Evolutionary conservation across 2,797 vertebrate genomes (phyloP), one percentile per base, ranked within the genome.

Genomic region (Paratrypauchen microcephalus): DNA sequence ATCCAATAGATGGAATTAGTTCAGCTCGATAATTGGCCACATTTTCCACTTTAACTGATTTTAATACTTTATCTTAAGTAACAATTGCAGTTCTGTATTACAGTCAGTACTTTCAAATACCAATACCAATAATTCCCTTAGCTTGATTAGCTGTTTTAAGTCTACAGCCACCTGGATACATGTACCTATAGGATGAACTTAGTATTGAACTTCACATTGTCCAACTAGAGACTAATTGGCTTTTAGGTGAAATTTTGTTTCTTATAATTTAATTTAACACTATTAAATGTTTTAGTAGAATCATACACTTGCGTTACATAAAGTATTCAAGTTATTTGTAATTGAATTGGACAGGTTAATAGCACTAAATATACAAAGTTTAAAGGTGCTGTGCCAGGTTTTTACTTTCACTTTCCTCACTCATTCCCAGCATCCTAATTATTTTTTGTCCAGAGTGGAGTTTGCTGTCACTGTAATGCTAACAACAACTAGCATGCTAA

Each of bases 1-100:
- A 65, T 65, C 47, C 63, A 65, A 65, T 13, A 65, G 63, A 50
- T 50, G 24, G 39, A 56, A 45, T 58, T 68, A 56, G 54, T 24
- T 56, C 54, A 23, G 54, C 39, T 56, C 28, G 28, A 55, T 54
- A 32, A 59, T 26, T 57, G 39, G 4, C 32, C 54, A 58, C 66
- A 47, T 68, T 68, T 57, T 68, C 32, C 28, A 65, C 63, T 62
- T 62, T 41, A 41, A 13, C 19, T 50, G 24, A 48, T 65, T 65
- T 50, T 50, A 28, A 50, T 50, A 65, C 45, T n/a, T 65, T 65
- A 50, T 28, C 3, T 48, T 65, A 48, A 65, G 63, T 65, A 18
- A 65, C 24, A 45, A 24, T 19, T 26, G 36, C 39, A 65, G 16
- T 52, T 30, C 16, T 50, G 26, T 19, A 19, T 50, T 50, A 19